Base-by-base conservation (phyloP, 2,113 vertebrate species). In the Arenaria interpres region DNA sequence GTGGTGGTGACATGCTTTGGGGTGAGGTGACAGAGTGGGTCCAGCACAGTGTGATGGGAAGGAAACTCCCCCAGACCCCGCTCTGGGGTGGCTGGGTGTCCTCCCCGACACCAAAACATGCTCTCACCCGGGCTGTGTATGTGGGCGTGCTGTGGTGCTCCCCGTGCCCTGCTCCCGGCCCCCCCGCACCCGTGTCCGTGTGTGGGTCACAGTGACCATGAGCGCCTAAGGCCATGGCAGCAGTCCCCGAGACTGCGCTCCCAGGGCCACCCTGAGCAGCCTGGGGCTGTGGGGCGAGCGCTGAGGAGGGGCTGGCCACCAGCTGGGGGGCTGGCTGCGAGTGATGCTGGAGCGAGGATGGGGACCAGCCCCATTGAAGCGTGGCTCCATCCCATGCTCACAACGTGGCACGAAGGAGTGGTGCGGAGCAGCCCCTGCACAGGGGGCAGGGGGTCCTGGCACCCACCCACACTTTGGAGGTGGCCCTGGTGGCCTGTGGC, bases 281-380 rank as follows among this genome's bases (percentile, higher is more conserved):
- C 3, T 0, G 0, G 23, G 80, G 72, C 72, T 35, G 8, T 0
- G 7, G 35, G 27, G 41, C 1, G 7, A 30, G 73, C 28, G 7
- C 28, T 0, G 12, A 14, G 8, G 3, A 9, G 8, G 62, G 48
- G 25, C 73, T 13, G 32, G 10, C 68, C 10, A 2, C 56, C 46
- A 37, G 57, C 54, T 5, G 51, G 0, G 1, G 62, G 73, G 25
- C 16, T 0, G 10, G 37, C 48, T 2, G 15, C 12, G 25, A 41
- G 30, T 6, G 19, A 77, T 71, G 63, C 84, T 22, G 67, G 12
- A 37, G 25, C 4, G 64, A 51, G 35, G 75, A 84, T 6, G 76
- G 96, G 92, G 63, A 81, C 86, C n/a, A 37, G 95, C 94, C 94
- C 96, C 86, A 45, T 3, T 4, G 53, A 24, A 25, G 43, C 2